phyloP scores from a whole-genome alignment of 2,888 invertebrate species.

The Hirtodrosophila confusa region DNA sequence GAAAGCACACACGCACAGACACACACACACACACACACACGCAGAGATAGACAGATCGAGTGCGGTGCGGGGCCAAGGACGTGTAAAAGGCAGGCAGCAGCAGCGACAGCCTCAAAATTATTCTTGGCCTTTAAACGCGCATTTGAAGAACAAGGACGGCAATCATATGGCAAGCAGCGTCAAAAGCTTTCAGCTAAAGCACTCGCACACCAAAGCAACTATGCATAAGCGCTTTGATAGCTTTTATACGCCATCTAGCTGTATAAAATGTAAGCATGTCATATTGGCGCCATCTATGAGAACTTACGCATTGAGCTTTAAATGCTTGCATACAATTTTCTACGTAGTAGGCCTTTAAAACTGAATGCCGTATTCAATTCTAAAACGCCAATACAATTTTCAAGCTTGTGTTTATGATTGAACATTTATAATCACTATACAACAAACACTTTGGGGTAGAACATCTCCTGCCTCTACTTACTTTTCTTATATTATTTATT shows the following conservation, averaged over 20 bases:
- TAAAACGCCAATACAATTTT: no score
- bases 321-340: no score
- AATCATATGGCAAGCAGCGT: conserved; percentile 62
- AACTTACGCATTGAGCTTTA: background rate
- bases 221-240: conserved; percentile 12
- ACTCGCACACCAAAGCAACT: conserved; percentile 31
- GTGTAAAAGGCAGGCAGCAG: conserved; percentile 51
- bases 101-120: conserved; percentile 57
- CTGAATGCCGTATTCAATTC: no score
- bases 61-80: conserved; percentile 58
- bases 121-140: conserved; percentile 83
- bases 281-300: conserved; percentile 12
- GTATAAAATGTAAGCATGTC: background rate
- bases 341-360: no score
- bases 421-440: no score
- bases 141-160: conserved; percentile 84
- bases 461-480: no score
- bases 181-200: conserved; percentile 70
- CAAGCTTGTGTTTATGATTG: no score
- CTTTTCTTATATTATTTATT: no score
- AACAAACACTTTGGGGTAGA: no score
- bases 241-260: conserved; percentile 37
- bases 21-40: conserved; percentile 12
- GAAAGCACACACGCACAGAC: conserved; percentile 60
- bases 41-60: conserved; percentile 30